Evolutionary conservation across 1,140 invertebrate genomes (phyloP), one percentile per base, ranked within the genome.

Genomic region (Halyomorpha halys): DNA sequence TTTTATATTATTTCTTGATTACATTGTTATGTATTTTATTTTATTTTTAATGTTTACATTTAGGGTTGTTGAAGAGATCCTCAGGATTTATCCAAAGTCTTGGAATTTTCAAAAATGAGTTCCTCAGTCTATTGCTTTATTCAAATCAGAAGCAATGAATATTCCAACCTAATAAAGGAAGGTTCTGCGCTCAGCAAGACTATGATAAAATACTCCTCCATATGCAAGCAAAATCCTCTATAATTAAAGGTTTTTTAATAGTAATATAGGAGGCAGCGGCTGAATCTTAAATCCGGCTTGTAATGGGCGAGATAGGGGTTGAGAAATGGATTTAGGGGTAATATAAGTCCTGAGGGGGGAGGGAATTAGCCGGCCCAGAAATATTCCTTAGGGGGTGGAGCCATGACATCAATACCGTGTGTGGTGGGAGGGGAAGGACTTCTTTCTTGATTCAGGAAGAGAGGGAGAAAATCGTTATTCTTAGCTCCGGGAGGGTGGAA

Each of bases 391-490:
- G 21, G 61, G 61, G 63, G 30, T 25, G 63, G 47, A 21, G 47
- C 47, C 47, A 18, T 49, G 47, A 49, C 47, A 49, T 49, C 47
- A 49, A 49, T 49, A 49, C 47, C 21, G 21, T 39, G 47, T 18
- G 47, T 49, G 47, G 47, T 19, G 47, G 34, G 34, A 39, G 34
- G 34, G 34, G 34, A 39, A 39, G 6, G 6, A 21, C 18, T 49
- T 49, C 47, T 49, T 49, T 19, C 47, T 49, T 49, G 47, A 18
- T 1, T 14, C 11, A 19, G 47, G 47, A 49, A 21, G 47, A 14
- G 21, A 39, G 47, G 59, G 62, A 56, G 63, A 64, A 64, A 64
- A 64, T 64, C 63, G 54, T 64, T 64, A 64, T 64, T 64, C 63
- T 64, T 64, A 64, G 63, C 53, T 51, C n/a, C 47, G n/a, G 47